Base-by-base conservation (phyloP, 2,888 invertebrate species). In the Cosmia trapezina region DNA sequence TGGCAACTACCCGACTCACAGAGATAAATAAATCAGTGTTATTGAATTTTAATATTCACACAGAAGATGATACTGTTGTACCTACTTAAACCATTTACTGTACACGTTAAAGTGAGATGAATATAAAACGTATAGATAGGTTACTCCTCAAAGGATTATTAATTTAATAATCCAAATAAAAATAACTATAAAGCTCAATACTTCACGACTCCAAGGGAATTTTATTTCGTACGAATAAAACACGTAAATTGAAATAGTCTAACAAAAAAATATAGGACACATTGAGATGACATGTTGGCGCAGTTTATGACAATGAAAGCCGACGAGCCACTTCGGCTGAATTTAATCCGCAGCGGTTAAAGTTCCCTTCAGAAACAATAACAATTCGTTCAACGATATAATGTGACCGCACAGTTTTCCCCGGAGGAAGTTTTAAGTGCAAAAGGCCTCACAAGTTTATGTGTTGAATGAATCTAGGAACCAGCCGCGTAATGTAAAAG, bases 361-460 rank as follows among this genome's bases (percentile, higher is more conserved):
- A 92, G 91, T 93, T 93, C 88, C 92, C 89, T 91, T 92, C 92
- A 93, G 90, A 92, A 93, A 93, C 91, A 93, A 93, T 93, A 93
- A 93, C 92, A 92, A 92, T 92, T 92, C 90, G 91, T 92, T 91
- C 90, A 90, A 87, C 90, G 90, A 91, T 93, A 92, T 92, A 92
- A 92, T 91, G 92, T 90, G 91, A 91, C 90, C 89, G 89, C 89
- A 87, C 90, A 91, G 90, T 91, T 91, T 90, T 91, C 89, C 91
- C 90, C 84, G 75, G 89, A 87, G 89, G 83, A 93, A 93, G 91
- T 93, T 93, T 93, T 92, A 93, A 94, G 93, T 93, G 93, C 92
- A 92, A 93, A 93, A 92, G 92, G 93, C 93, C 92, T 92, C 90
- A 89, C 92, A 93, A 93, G 92, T 93, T 93, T 91, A 93, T 93